These are phyloP conservation scores for Ligdia adustata DNA, from an alignment of 2,888 invertebrate species.

Conservation along the genomic window DNA sequence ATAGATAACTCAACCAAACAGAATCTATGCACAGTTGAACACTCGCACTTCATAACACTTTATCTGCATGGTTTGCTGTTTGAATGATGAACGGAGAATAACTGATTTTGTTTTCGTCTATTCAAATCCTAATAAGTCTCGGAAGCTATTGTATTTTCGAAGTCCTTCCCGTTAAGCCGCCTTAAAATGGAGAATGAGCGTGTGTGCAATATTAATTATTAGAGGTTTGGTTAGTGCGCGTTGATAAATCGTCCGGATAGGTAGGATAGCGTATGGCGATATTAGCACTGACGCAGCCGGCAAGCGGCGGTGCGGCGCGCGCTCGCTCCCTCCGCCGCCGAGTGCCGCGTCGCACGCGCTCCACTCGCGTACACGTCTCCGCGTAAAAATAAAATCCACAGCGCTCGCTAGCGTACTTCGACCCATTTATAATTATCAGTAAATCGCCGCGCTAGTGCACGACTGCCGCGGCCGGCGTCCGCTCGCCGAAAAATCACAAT, in stretches of 20 bases:
- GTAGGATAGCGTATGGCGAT: no score
- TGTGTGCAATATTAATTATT: conserved; percentile 80
- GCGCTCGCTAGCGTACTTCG: conserved; percentile 78
- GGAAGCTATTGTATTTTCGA: conserved; percentile 63
- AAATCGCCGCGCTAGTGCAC: conserved; percentile 79
- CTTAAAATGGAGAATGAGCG: conserved; percentile 66
- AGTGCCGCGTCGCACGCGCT: conserved; percentile 67
- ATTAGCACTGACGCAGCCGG: no score
- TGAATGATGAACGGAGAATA: conserved; percentile 35
- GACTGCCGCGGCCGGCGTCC: conserved; percentile 73
- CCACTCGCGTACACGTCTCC: conserved; percentile 77
- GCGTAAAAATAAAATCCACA: conserved; percentile 82
- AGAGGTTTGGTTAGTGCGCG: conserved; percentile 69
- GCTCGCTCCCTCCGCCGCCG: conserved; percentile 67
- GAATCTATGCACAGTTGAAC: conserved; percentile 10
- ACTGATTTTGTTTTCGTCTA: conserved; percentile 51
- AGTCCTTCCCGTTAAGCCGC: conserved; percentile 71
- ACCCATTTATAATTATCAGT: conserved; percentile 83
- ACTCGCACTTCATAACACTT: conserved; percentile 11
- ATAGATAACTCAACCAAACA: no score
- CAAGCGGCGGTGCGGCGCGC: conserved; percentile 52
- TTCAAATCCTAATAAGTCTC: conserved; percentile 55
- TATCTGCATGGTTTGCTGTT: conserved; percentile 33
- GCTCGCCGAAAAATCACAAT: conserved; percentile 64
- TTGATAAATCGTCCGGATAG: conserved; percentile 68